Evolutionary conservation across 2,888 invertebrate species (phyloP).

Genomic region (Drosophila nr. perissopoda): DNA sequence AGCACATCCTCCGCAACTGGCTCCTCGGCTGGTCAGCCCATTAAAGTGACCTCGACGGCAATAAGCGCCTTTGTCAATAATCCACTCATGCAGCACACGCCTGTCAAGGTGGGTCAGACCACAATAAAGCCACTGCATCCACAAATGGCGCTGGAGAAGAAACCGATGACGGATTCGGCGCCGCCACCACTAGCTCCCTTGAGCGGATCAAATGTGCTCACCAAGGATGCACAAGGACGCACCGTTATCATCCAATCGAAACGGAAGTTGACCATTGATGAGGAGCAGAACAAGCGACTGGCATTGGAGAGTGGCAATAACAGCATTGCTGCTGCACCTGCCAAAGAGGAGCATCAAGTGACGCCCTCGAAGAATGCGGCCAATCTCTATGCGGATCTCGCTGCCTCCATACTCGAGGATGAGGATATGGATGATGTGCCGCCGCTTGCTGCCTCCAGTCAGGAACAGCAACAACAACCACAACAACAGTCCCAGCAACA

Average conservation of each 20-base stretch:
- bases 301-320: slow-evolving; percentile 84
- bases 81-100: slow-evolving; percentile 83
- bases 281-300: slow-evolving; percentile 85
- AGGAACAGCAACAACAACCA: slow-evolving; percentile 61
- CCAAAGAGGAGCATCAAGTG: slow-evolving; percentile 73
- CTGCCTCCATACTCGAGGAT: slow-evolving; percentile 93
- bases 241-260: slow-evolving; percentile 76
- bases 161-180: slow-evolving; percentile 76
- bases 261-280: slow-evolving; percentile 67
- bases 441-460: slow-evolving; percentile 59
- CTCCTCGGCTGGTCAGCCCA: slow-evolving; percentile 61
- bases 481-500: slow-evolving; percentile 67
- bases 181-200: slow-evolving; percentile 84
- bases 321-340: slow-evolving; percentile 13
- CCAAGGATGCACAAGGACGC: slow-evolving; percentile 86
- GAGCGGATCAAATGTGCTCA: slow-evolving; percentile 81
- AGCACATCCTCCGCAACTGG: slow-evolving; percentile 83
- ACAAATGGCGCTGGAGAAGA: slow-evolving; percentile 80
- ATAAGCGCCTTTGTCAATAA: slow-evolving; percentile 84
- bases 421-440: slow-evolving; percentile 87
- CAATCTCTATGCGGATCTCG: slow-evolving; percentile 93
- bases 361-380: slow-evolving; percentile 91
- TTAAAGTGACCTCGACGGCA: slow-evolving; percentile 82
- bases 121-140: slow-evolving; percentile 84
- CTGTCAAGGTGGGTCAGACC: slow-evolving; percentile 84